phyloP scores from a whole-genome alignment of 2,797 vertebrate genomes.

The Phoebastria nigripes region DNA sequence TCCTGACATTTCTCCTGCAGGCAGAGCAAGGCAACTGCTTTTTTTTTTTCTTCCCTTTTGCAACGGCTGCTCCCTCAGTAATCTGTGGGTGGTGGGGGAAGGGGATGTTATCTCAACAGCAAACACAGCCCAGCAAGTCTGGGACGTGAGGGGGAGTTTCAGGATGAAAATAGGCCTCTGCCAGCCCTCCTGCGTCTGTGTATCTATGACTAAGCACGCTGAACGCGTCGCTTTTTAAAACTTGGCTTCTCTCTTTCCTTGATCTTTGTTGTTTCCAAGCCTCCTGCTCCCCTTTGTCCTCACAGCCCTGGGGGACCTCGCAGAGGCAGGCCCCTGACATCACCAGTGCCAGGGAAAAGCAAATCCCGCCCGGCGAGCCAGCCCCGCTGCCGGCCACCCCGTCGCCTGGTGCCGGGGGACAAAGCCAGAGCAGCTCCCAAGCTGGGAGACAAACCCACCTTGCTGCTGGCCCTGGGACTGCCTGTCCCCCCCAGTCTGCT shows the following conservation, averaged over 20 bases:
- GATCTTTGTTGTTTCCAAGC: background rate
- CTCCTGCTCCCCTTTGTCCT: slow-evolving; percentile 40
- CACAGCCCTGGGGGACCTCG: background rate
- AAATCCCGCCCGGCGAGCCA: background rate
- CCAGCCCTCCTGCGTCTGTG: background rate
- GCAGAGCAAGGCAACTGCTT: slow-evolving; percentile 45
- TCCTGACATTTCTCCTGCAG: slow-evolving; percentile 59
- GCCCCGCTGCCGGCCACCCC: background rate
- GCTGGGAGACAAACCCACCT: background rate
- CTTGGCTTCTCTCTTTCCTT: slow-evolving; percentile 10
- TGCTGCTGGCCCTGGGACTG: background rate
- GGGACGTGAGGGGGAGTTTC: slow-evolving; percentile 43
- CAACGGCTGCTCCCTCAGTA: slow-evolving; percentile 34
- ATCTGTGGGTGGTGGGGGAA: slow-evolving; percentile 38
- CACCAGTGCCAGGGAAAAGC: background rate
- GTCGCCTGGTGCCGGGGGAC: background rate
- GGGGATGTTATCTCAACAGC: slow-evolving; percentile 45
- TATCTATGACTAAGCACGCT: slow-evolving; percentile 21
- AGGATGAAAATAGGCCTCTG: slow-evolving; percentile 65
- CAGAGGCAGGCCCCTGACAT: background rate
- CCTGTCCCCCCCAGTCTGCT: background rate
- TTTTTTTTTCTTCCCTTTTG: background rate
- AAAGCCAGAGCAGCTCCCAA: background rate
- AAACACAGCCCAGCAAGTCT: slow-evolving; percentile 36
- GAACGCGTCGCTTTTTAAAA: background rate